Evolutionary conservation across 2,888 invertebrate genomes (phyloP), one percentile per base, ranked within the genome.

Genomic region (Rotaria macrura): DNA sequence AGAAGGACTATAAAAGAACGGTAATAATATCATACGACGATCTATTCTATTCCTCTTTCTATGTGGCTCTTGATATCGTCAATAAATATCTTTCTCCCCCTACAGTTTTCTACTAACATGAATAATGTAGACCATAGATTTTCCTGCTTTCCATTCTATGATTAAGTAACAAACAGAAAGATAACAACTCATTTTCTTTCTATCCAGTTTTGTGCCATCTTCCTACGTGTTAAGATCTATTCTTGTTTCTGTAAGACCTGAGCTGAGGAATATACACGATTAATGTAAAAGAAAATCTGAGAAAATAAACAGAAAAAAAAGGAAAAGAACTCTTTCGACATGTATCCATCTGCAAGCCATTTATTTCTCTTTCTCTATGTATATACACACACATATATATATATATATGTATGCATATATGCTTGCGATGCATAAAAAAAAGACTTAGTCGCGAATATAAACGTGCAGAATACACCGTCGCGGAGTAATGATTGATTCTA

Each of bases 211-310:
- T 29, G 29, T 65, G 34, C 34, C 65, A 65, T 65, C 29, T 12
- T 65, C 65, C 29, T 29, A 65, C n/a, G 34, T 65, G 65, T 65
- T 65, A 65, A 65, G 65, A 65, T 65, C 65, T 65, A 65, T 65
- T 65, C 65, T 65, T 65, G 65, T 65, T 65, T 29, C 65, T 65
- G 29, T n/a, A 34, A 14, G 12, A 65, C 29, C 34, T 65, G 65
- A 65, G 65, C 65, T 34, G 17, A 34, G 29, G 34, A 34, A 29
- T 65, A 65, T 65, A 65, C 12, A 34, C 34, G 34, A 65, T 65
- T n/a, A 17, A 65, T 34, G 17, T 29, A 29, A 34, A 14, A 29
- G 29, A 25, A 57, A 47, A 47, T 47, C 47, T 47, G 14, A 9
- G 47, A 14, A 47, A 47, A 9, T 0, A 29, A 57, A 57, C 34